Base-by-base conservation (phyloP, 2,888 invertebrate species). In the Drosophila demipolita region DNA sequence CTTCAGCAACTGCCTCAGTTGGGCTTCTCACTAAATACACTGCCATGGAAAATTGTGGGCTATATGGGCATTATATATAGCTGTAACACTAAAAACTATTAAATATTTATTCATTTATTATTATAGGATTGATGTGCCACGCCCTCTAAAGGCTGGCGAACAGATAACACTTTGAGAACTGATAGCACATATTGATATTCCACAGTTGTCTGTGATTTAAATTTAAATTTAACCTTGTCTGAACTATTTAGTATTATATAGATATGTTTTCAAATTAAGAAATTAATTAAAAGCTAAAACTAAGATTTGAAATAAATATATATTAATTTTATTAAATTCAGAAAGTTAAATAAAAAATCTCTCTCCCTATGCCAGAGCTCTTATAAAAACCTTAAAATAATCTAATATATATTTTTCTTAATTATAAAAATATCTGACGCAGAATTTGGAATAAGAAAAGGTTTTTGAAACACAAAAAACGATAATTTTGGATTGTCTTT, bases 1-100 rank as follows among this genome's bases (percentile, higher is more conserved):
- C 83, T 83, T 85, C 78, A 82, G 73, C 59, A 42, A 70, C 40
- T 73, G 63, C 38, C 52, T 48, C 67, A 52, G 42, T 57, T 66
- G 23, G 45, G 23, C 58, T 62, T 23, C 45, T 58, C 20, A 8
- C 11, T 11, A 38, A 26, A 38, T 38, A 38, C 54, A 6, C 54
- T 55, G 8, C 36, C 12, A 7, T 2, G 1, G 8, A 38, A 11
- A 11, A 23, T 7, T 23, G 23, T 11, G 3, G 23, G 23, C 23
- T 23, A 23, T 45, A 45, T 23, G 23, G 23, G 23, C 45, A 23
- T 1, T 15, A 1, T 8, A 45, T 0, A 7, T 7, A 45, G 7
- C 42, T 7, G 12, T 20, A 2, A 12, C 7, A 45, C 20, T 20
- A 20, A 1, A 20, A 20, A 12, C 12, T 17, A 8, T 38, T 8